Evolutionary conservation across 2,888 invertebrate genomes (phyloP).

Genomic region (Troides helena): DNA sequence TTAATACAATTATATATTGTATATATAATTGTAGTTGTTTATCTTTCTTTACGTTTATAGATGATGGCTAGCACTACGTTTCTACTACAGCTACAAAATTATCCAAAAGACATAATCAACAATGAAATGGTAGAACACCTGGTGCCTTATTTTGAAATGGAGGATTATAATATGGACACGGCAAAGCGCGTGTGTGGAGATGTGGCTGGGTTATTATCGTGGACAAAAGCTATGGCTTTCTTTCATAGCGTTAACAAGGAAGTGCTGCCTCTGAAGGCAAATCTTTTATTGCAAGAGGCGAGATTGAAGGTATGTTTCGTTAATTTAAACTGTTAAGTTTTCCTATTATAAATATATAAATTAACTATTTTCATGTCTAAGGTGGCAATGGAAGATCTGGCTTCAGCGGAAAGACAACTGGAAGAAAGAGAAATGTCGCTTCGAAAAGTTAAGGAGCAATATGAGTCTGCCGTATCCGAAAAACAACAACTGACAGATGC

Average conservation of each 20-base stretch:
- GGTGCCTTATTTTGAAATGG: slow-evolving; percentile 95
- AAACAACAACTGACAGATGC: slow-evolving; percentile 95
- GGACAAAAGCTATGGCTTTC: slow-evolving; percentile 98
- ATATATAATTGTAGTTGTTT: background rate
- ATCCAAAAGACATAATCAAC: slow-evolving; percentile 97
- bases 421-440: slow-evolving; percentile 95
- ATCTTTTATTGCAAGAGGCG: slow-evolving; percentile 94
- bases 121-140: slow-evolving; percentile 98
- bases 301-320: slow-evolving; percentile 82
- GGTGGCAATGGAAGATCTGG: slow-evolving; percentile 94
- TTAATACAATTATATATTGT: too few relatives aligned
- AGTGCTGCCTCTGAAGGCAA: slow-evolving; percentile 95
- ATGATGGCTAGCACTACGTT: slow-evolving; percentile 98
- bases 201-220: slow-evolving; percentile 95
- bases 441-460: slow-evolving; percentile 93
- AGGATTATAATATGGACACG: slow-evolving; percentile 98
- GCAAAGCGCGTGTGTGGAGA: slow-evolving; percentile 98
- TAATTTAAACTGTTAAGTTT: background rate
- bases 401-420: slow-evolving; percentile 92
- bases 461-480: slow-evolving; percentile 95
- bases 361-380: slow-evolving; percentile 41
- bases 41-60: slow-evolving; percentile 57
- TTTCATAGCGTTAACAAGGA: slow-evolving; percentile 98
- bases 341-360: background rate
- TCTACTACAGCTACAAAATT: slow-evolving; percentile 93